These are phyloP conservation scores for Anas georgica DNA, from an alignment of 2,797 vertebrate genomes.

Conservation along the genomic window DNA sequence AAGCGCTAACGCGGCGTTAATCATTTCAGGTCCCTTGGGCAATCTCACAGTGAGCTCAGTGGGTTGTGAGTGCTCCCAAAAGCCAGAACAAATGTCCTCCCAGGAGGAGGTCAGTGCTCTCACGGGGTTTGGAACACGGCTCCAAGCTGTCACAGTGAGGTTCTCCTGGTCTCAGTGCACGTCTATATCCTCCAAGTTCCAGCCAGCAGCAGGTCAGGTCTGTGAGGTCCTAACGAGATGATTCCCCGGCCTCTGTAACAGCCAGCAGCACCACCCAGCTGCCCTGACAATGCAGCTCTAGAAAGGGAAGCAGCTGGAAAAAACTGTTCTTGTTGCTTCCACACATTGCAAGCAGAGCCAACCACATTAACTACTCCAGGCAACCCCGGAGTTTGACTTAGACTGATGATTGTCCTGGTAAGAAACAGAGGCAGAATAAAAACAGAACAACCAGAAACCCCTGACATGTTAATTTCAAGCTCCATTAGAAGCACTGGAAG, in stretches of 20 bases:
- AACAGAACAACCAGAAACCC: neutral
- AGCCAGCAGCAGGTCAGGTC: neutral
- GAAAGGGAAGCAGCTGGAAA: neutral
- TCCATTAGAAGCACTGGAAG: neutral
- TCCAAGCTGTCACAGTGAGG: neutral
- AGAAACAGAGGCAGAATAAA: neutral
- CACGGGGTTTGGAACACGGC: neutral
- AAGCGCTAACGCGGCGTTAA: neutral
- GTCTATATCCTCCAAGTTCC: neutral
- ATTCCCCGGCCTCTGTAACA: neutral
- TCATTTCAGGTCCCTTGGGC: neutral
- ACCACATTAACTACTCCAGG: neutral
- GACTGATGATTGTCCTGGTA: neutral
- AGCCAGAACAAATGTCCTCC: neutral
- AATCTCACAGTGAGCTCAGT: neutral
- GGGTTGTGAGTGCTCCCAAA: neutral
- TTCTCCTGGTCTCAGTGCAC: neutral
- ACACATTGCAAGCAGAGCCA: neutral
- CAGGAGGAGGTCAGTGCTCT: neutral
- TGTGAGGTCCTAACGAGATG: neutral
- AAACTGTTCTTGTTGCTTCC: neutral
- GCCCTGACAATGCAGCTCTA: neutral
- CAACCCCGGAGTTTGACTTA: accelerated
- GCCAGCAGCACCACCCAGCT: neutral
- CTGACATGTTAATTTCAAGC: neutral